Evolutionary conservation across 2,797 vertebrate species (phyloP).

Genomic region (Notolabrus celidotus): DNA sequence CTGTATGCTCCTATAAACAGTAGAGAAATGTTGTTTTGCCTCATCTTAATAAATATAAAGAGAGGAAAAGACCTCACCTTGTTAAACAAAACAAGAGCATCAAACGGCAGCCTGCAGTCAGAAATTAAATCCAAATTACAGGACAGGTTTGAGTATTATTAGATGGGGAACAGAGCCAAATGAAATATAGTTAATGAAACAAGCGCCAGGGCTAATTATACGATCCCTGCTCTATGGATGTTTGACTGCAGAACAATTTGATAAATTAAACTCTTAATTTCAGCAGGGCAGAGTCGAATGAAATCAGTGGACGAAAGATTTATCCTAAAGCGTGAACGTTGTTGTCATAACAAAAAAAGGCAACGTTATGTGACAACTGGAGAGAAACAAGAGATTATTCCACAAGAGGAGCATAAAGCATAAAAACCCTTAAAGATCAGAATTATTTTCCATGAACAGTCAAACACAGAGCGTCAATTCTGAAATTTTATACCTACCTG

Average conservation of each 20-base stretch:
- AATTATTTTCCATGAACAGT: not conserved
- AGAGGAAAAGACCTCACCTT: not conserved
- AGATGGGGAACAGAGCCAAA: not conserved
- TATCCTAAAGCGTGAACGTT: not conserved
- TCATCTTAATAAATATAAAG: too few species aligned
- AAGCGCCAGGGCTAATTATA: slow-evolving; percentile 1
- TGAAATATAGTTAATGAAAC: not conserved
- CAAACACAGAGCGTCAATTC: not conserved
- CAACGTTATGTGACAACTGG: not conserved
- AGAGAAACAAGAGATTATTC: not conserved
- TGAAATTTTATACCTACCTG: too few species aligned
- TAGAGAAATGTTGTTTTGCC: too few species aligned
- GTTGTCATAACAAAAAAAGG: not conserved
- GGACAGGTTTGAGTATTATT: not conserved
- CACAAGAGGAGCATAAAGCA: not conserved
- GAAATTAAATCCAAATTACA: not conserved
- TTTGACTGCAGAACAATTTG: not conserved
- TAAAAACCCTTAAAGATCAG: not conserved
- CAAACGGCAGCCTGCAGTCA: not conserved
- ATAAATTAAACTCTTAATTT: not conserved
- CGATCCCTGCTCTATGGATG: not conserved
- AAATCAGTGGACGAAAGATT: not conserved
- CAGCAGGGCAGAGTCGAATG: not conserved
- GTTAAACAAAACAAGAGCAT: not conserved
- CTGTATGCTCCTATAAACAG: too few species aligned